Base-by-base conservation (phyloP, 2,113 vertebrate genomes). In the Turnix velox region DNA sequence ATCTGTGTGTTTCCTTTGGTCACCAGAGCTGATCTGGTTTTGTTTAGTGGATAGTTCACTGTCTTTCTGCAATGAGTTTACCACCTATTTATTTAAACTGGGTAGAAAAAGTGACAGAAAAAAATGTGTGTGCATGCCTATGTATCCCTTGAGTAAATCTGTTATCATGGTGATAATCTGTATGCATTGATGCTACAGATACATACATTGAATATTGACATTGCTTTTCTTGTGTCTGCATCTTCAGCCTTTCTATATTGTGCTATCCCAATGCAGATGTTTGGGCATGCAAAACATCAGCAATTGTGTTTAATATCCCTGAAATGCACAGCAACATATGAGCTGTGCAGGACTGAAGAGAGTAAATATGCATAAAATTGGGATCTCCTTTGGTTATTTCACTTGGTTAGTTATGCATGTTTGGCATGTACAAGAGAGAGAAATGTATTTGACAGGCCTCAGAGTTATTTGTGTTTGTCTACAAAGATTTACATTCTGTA, bases 341-440 rank as follows among this genome's bases (percentile, higher is more conserved):
- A 93, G 73, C 87, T 69, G 49, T 31, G 45, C 82, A 66, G 78
- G 40, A 84, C 0, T 61, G 68, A 91, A 46, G 46, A 84, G 65
- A 86, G 75, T 91, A 93, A 94, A 96, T 85, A 61, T 81, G 88
- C 94, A 91, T 91, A 84, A 87, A 92, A 91, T 91, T 86, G 80
- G 80, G 92, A 75, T 82, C 76, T 84, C 72, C 35, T 88, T 88
- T 86, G 88, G 73, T 88, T 92, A 30, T 93, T 95, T 88, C 74
- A 80, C 75, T 92, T 91, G 68, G 71, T 88, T 94, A 81, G 93
- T 74, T 93, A 90, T 86, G 87, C 88, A 80, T 86, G 79, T 81
- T 89, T 91, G 63, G 75, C 59, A 20, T 87, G 73, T 77, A 57
- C 28, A 28, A 81, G 65, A 66, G 54, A 80, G 1, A 90, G 65